Evolutionary conservation across 2,113 vertebrate genomes (phyloP).

Genomic region (Zeus faber): DNA sequence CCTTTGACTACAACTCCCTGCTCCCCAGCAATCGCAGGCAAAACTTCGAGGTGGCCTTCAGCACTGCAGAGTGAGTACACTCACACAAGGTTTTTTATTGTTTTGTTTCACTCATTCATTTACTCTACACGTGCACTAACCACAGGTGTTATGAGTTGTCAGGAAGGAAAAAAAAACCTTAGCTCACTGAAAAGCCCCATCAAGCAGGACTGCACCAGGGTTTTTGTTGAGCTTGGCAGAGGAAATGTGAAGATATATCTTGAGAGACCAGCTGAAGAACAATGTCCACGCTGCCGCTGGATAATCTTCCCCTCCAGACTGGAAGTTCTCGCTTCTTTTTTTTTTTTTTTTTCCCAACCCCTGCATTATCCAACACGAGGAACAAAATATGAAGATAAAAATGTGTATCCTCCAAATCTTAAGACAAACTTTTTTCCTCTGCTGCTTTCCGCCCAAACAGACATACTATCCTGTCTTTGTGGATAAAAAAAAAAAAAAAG

Average conservation of each 20-base stretch:
- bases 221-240: slow-evolving; percentile 3
- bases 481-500: too few relatives aligned
- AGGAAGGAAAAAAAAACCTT: background rate
- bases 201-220: background rate
- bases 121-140: slow-evolving; percentile 17
- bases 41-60: slow-evolving; percentile 97
- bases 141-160: slow-evolving; percentile 4
- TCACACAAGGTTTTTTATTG: background rate
- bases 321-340: too few relatives aligned
- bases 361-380: too few relatives aligned
- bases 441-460: too few relatives aligned
- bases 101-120: background rate
- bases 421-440: too few relatives aligned
- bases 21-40: slow-evolving; percentile 90
- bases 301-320: background rate
- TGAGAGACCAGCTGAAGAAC: slow-evolving; percentile 8
- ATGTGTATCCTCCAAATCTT: too few relatives aligned
- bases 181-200: background rate
- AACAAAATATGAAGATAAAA: too few relatives aligned
- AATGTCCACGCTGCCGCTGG: background rate
- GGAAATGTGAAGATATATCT: background rate
- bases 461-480: too few relatives aligned
- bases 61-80: slow-evolving; percentile 90
- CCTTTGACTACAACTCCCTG: slow-evolving; percentile 90
- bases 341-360: too few relatives aligned